Percentiles rank a stretch among this genome's conserved stretches.
Evolutionary conservation across 2,888 invertebrate genomes (phyloP).

Genomic region (Julus scandinavius): DNA sequence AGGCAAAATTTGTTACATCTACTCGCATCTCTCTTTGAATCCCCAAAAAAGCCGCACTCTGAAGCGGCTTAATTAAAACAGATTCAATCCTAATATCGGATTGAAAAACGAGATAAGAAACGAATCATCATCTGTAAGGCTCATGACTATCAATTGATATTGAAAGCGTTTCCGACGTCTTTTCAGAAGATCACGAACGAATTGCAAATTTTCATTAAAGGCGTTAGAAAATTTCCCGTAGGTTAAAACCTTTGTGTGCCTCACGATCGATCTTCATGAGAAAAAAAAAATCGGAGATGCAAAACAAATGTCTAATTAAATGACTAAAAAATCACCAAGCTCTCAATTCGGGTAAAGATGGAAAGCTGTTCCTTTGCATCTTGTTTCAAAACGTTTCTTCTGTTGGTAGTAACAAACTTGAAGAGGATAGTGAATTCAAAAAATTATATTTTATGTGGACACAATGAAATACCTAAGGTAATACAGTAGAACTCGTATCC

Average conservation of each 20-base stretch:
- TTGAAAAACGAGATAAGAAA: conserved; percentile 24
- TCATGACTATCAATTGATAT: conserved; percentile 25
- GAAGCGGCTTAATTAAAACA: not conserved
- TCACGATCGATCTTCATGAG: not conserved
- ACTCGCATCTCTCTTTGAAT: not conserved
- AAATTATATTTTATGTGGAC: no score
- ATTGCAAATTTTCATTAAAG: not conserved
- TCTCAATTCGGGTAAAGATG: not conserved
- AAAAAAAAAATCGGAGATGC: not conserved
- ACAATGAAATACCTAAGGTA: no score
- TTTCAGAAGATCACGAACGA: conserved; percentile 9
- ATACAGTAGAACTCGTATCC: no score
- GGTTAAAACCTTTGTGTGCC: not conserved
- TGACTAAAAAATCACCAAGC: not conserved
- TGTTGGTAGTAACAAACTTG: no score
- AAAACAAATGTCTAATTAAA: not conserved
- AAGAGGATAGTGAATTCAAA: no score
- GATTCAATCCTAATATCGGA: conserved; percentile 6
- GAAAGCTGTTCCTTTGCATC: not conserved
- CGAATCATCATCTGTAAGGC: conserved; percentile 20
- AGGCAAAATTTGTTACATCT: conserved; percentile 24
- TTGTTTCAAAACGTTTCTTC: not conserved
- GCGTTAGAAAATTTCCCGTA: not conserved
- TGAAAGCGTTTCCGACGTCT: conserved; percentile 28
- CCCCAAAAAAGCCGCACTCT: not conserved